Evolutionary conservation across 2,797 vertebrate genomes (phyloP), one percentile per base, ranked within the genome.

Genomic region (Alcedo quadribrachys): DNA sequence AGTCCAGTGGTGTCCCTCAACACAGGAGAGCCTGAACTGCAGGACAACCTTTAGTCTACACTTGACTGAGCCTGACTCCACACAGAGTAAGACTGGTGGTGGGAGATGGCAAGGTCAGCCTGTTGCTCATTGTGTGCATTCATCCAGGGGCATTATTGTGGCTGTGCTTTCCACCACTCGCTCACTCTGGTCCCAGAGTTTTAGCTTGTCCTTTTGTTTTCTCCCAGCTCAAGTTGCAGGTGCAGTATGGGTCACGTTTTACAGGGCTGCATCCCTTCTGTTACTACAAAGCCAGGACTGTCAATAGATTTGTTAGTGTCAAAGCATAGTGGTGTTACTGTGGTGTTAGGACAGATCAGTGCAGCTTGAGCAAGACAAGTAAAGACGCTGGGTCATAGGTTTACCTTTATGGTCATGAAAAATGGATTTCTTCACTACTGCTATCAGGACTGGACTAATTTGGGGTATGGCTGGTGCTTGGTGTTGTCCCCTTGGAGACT

Each of bases 201-300:
- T 71, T 80, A 50, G 35, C 50, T 86, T 87, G 79, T 71, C 75
- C 84, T 92, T 90, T 94, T 93, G 88, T 95, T 66, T 91, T 84
- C 62, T 65, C 9, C 18, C 33, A 54, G 86, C 83, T 94, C 46
- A 62, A 37, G 69, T 67, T 93, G 86, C 86, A 83, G 86, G 75
- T 86, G 84, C 81, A 42, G 58, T 22, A 24, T 55, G 45, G 83
- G 88, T 85, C 63, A 51, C 32, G 46, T 50, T 88, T 91, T 91
- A 54, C 54, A 92, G 30, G 71, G 43, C 81, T 94, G 46, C 58
- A 77, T 13, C 30, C n/a, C 21, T 89, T 75, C 68, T 89, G 35
- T 70, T 74, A 30, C 1, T 30, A 78, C 43, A 83, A 33, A 92
- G 71, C 54, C 54, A 83, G 51, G 27, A 50, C 78, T 91, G 68